Percentiles rank a stretch among this genome's conserved stretches.
Conservation (phyloP, 2,113 vertebrate species). For the Grus americana region DNA sequence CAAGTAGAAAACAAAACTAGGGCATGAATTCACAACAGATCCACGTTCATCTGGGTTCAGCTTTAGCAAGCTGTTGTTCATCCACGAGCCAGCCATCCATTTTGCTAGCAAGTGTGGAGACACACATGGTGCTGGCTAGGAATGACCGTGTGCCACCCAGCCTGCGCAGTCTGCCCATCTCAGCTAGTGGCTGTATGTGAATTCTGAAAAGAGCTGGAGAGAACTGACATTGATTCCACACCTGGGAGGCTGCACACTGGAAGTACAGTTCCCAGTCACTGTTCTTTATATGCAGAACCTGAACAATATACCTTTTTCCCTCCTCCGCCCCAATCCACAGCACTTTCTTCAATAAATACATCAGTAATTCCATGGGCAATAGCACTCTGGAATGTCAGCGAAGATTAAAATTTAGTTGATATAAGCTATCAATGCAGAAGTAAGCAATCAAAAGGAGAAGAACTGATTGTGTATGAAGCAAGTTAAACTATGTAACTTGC, state of each 20-base stretch:
- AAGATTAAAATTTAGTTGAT: not conserved
- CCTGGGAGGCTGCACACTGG: not conserved
- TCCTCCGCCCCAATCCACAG: not conserved
- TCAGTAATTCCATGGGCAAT: not conserved
- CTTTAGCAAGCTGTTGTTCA: not conserved
- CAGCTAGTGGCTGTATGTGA: not conserved
- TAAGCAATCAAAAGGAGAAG: not conserved
- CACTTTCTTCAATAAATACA: not conserved
- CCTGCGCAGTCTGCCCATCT: not conserved
- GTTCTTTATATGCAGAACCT: not conserved
- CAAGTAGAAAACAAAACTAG: not conserved
- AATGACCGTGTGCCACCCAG: not conserved
- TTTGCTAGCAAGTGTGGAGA: not conserved
- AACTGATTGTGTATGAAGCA: not conserved
- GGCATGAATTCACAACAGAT: not conserved
- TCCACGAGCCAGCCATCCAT: not conserved
- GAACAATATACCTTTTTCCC: not conserved
- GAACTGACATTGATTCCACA: rapidly evolving
- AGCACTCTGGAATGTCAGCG: not conserved
- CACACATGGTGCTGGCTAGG: not conserved
- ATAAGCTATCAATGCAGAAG: not conserved
- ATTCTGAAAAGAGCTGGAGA: not conserved
- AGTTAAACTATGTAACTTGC: not conserved
- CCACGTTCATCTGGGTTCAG: not conserved
- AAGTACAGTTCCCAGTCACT: not conserved